These are phyloP conservation scores for Aromia moschata DNA, from an alignment of 2,888 invertebrate species.

Conservation along the genomic window DNA sequence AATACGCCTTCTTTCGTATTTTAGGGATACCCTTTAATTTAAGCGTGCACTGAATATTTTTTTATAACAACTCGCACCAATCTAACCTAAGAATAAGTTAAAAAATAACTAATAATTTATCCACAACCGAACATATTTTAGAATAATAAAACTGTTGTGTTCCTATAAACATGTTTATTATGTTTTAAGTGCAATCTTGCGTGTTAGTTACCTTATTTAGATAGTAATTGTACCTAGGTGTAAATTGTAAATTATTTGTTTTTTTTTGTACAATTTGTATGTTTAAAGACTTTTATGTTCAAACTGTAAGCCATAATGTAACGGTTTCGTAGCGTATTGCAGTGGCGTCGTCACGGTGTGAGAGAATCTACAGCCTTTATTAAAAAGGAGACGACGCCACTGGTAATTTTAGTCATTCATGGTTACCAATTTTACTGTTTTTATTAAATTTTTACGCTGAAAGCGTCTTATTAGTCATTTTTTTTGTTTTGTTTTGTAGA, in stretches of 20 bases:
- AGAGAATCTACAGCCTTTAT: slow-evolving; percentile 30
- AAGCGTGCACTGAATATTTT: slow-evolving; percentile 31
- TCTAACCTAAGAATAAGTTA: slow-evolving; percentile 33
- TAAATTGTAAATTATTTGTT: slow-evolving; percentile 39
- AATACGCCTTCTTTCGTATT: slow-evolving; percentile 16
- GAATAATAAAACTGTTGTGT: slow-evolving; percentile 41
- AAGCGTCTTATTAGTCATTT: slow-evolving; percentile 44
- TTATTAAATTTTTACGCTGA: slow-evolving; percentile 39
- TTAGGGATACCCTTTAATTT: slow-evolving; percentile 27
- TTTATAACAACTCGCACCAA: slow-evolving; percentile 28
- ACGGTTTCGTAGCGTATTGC: slow-evolving; percentile 31
- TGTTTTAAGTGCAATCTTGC: slow-evolving; percentile 47
- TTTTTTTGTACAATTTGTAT: slow-evolving; percentile 42
- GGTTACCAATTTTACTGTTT: slow-evolving; percentile 52
- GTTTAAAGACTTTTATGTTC: slow-evolving; percentile 39
- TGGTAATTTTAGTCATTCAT: slow-evolving; percentile 52
- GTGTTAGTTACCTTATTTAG: slow-evolving; percentile 48
- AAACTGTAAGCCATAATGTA: slow-evolving; percentile 42
- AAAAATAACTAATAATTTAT: slow-evolving; percentile 31
- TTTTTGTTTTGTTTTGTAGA: slow-evolving; percentile 28
- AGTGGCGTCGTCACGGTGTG: slow-evolving; percentile 11
- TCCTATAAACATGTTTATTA: slow-evolving; percentile 44
- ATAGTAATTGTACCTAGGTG: slow-evolving; percentile 22
- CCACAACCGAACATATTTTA: slow-evolving; percentile 7
- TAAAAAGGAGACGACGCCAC: slow-evolving; percentile 10